phyloP scores from a whole-genome alignment of 2,797 vertebrate species.

The Bovichtus variegatus region DNA sequence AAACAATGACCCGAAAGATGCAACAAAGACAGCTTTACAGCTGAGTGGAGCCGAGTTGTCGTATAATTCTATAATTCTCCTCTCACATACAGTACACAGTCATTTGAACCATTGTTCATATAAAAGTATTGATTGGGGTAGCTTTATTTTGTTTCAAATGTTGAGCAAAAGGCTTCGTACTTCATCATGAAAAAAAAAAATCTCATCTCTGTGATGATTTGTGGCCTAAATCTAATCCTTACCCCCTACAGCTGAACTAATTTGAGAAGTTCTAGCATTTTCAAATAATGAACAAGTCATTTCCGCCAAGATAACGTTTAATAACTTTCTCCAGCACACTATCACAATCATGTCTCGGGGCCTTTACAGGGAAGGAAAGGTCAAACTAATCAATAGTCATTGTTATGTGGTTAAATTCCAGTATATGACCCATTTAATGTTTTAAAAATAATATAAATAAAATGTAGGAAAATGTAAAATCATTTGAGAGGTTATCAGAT shows the following conservation, averaged over 20 bases:
- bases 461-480: conserved; percentile 2
- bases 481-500: not conserved
- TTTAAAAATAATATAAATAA: not conserved
- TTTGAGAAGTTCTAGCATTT: not conserved
- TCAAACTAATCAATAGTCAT: conserved; percentile 2
- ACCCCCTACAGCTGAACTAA: not conserved
- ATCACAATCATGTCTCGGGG: not conserved
- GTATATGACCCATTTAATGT: not conserved
- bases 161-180: not conserved
- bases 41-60: not conserved
- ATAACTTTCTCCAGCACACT: not conserved
- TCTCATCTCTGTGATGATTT: not conserved
- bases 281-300: not conserved
- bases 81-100: not conserved
- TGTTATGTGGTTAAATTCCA: not conserved
- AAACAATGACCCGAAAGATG: not conserved
- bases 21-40: not conserved
- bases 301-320: not conserved
- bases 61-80: not conserved
- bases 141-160: not conserved
- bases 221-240: not conserved
- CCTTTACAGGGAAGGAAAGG: not conserved
- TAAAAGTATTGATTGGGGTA: not conserved
- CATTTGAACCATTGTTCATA: not conserved
- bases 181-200: not conserved